Evolutionary conservation across 2,888 invertebrate genomes (phyloP), one percentile per base, ranked within the genome.

Genomic region (Drosophila pegasa): DNA sequence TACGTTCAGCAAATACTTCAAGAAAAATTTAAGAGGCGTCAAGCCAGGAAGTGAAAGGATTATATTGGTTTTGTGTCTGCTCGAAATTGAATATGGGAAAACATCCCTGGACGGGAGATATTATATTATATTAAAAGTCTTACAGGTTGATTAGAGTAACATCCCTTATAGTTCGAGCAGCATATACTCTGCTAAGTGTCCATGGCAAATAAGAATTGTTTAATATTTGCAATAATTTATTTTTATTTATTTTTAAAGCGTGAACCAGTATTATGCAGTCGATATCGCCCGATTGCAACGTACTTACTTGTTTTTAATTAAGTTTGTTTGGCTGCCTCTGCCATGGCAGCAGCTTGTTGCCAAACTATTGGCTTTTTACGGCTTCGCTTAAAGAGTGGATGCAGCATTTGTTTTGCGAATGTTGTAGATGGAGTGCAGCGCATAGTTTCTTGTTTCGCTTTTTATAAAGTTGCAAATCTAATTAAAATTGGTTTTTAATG

Each of bases 21-120:
- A 54, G 33, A 50, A 35, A 50, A 62, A 56, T 52, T 51, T 37
- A 33, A 56, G 31, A 20, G 29, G 65, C 68, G 20, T 72, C 64
- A 67, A 37, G 12, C 10, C 1, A 38, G n/a, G 43, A n/a, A 25
- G 9, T 8, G 9, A 16, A 29, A 6, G n/a, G n/a, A n/a, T 5
- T 50, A 3, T 2, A n/a, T 33, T 20, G 31, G 2, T 4, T 29
- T 45, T 14, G 41, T 7, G 22, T 14, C 0, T 3, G 14, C n/a
- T 0, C 3, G 14, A 25, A 25, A 9, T 3, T 14, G 2, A 22
- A 41, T 25, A 25, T 25, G n/a, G n/a, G n/a, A n/a, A n/a, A n/a
- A n/a, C n/a, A n/a, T n/a, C n/a, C n/a, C n/a, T n/a, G n/a, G n/a
- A n/a, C n/a, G n/a, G n/a, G 2, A 35, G 2, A 31, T 12, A 14